Evolutionary conservation across 1,140 invertebrate species (phyloP), one percentile per base, ranked within the genome.

Genomic region (Planococcus citri): DNA sequence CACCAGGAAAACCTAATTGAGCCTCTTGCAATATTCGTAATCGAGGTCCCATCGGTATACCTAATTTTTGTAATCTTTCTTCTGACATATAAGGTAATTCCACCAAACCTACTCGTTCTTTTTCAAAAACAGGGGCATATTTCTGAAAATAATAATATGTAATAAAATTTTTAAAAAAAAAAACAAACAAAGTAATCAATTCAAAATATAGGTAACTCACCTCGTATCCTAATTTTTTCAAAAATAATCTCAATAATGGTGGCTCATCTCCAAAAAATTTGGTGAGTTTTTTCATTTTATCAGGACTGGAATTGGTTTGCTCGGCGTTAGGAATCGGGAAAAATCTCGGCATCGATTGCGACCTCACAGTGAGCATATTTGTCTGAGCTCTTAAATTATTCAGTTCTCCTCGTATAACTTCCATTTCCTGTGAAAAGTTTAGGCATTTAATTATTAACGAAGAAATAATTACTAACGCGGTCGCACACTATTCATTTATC

Each of bases 241-340:
- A 83, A 80, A 95, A 95, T 24, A 95, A 82, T 77, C 91, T 83
- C 77, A 96, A 85, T 41, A 95, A 83, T 12, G 92, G 92, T 27
- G 92, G 92, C 76, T 96, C 93, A 77, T 93, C 90, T 12, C 92
- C 92, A 80, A 95, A 96, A 83, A 95, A 95, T 80, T 94, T 94
- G 37, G 86, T 91, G 57, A 92, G 82, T 73, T 90, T 88, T 76
- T 89, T 90, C 0, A 92, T 89, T 71, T 89, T 81, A 68, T 85
- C 88, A 0, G 92, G 92, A 80, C 94, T 94, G 25, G 91, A 82
- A 22, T 74, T 74, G 29, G 70, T 67, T 24, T 74, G 74, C 57
- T 73, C 73, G 0, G 72, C 83, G 75, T 25, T 80, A 77, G 21
- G 80, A 14, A 64, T 24, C 21, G 67, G 72, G 9, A 71, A 73